Evolutionary conservation across 2,113 vertebrate genomes (phyloP).

Genomic region (Rhegmatorhina hoffmannsi): DNA sequence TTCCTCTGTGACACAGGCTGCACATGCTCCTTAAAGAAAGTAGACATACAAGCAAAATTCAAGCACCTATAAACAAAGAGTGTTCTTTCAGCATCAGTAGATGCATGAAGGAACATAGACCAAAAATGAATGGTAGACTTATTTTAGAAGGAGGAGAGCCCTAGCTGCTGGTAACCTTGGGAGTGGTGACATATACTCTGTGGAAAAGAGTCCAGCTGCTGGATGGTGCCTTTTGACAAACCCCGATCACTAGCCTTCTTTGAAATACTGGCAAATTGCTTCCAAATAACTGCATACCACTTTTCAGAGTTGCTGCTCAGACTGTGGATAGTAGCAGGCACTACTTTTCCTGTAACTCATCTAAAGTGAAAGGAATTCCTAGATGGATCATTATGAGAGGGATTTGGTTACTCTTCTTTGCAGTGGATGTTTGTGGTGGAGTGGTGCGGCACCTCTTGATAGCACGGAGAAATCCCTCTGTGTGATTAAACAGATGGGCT

Average conservation of each 20-base stretch:
- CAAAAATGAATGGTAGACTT: background rate
- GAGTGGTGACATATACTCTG: background rate
- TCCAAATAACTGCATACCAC: background rate
- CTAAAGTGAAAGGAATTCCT: background rate
- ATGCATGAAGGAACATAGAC: accelerated
- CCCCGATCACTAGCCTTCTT: accelerated
- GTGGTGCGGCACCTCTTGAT: background rate
- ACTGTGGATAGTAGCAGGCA: background rate
- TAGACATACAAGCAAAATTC: background rate
- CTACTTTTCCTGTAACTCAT: background rate
- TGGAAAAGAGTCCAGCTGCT: background rate
- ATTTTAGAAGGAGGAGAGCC: background rate
- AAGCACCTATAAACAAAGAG: background rate
- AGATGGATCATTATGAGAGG: background rate
- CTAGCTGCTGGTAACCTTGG: background rate
- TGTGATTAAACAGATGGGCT: background rate
- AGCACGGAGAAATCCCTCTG: background rate
- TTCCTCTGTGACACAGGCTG: background rate
- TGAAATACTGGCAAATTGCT: background rate
- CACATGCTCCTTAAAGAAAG: background rate
- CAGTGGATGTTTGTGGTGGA: background rate
- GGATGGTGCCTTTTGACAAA: background rate
- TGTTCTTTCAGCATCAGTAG: background rate
- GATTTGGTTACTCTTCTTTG: background rate
- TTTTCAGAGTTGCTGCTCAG: background rate